Conservation (phyloP, 2,113 vertebrate species). For the Boleophthalmus pectinirostris region DNA sequence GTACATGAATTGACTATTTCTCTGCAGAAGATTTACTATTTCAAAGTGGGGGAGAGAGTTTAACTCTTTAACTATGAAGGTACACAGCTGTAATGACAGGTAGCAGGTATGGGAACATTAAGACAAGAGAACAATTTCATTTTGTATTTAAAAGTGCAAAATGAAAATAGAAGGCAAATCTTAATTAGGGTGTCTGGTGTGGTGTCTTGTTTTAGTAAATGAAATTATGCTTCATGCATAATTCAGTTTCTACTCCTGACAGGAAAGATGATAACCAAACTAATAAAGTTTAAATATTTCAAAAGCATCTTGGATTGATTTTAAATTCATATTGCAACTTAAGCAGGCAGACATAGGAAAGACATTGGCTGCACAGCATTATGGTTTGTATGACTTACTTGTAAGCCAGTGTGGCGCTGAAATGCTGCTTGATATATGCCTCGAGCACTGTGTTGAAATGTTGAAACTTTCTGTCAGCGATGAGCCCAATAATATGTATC, state of each 20-base stretch:
- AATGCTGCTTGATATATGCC: slow-evolving; percentile 97
- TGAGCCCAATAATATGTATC: slow-evolving; percentile 97
- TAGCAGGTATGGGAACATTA: neutral
- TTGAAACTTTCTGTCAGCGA: slow-evolving; percentile 96
- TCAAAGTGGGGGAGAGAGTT: slow-evolving; percentile 41
- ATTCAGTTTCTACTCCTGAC: no score
- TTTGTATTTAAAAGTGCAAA: no score
- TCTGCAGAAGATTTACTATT: slow-evolving; percentile 31
- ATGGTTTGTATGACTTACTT: slow-evolving; percentile 82
- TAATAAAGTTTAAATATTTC: neutral
- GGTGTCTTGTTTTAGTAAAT: no score
- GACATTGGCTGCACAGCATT: neutral
- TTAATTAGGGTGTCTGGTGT: no score
- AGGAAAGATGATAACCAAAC: no score
- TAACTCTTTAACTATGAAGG: slow-evolving; percentile 47
- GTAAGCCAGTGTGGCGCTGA: slow-evolving; percentile 95
- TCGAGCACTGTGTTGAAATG: slow-evolving; percentile 97
- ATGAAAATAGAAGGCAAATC: no score
- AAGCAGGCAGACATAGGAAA: neutral
- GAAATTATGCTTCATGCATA: no score
- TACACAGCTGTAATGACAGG: slow-evolving; percentile 25
- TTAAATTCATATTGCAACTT: neutral
- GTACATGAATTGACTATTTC: slow-evolving; percentile 34
- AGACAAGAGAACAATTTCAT: neutral
- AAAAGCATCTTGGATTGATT: neutral